Base-by-base conservation (phyloP, 1,140 invertebrate genomes). In the Sinonovacula constricta region DNA sequence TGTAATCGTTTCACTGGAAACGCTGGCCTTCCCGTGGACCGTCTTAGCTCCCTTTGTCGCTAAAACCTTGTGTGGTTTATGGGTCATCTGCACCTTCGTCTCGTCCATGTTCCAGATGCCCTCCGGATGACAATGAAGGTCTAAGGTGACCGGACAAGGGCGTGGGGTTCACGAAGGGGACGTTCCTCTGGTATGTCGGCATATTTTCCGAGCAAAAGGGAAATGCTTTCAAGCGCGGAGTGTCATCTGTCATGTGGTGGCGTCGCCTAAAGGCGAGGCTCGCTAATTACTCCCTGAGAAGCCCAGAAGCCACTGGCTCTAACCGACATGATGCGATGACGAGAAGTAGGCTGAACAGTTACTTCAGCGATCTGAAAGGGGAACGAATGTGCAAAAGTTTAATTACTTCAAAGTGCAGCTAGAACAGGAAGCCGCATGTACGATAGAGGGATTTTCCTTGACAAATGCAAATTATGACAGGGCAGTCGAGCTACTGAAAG, bases 21-120 rank as follows among this genome's bases (percentile, higher is more conserved):
- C 53, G 14, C 39, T 45, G 2, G 36, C 36, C 5, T 39, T 66
- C 1, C 34, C n/a, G 53, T 66, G 36, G 2, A 78, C 66, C 22
- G 39, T 31, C 31, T 57, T 63, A 14, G 36, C 26, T 7, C 75
- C 67, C 30, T 56, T 63, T 34, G 24, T 39, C 1, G 75, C 75
- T 5, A 78, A 7, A 5, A 78, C 75, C 45, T 56, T 65, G 0
- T 45, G 30, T 10, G 66, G 67, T 22, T 31, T 18, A 18, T 62
- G 75, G 12, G 30, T 33, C 0, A 70, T 15, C 24, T 15, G 36
- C 0, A 78, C 15, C 0, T 34, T 26, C 1, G 49, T 70, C 49
- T 78, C 75, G 26, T 78, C 65, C 65, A 77, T 69, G 28, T 70
- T 70, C 59, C 65, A 70, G 14, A 70, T 53, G 0, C n/a, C n/a